phyloP scores from a whole-genome alignment of 2,797 vertebrate genomes.

The Brachyrhaphis roseni region DNA sequence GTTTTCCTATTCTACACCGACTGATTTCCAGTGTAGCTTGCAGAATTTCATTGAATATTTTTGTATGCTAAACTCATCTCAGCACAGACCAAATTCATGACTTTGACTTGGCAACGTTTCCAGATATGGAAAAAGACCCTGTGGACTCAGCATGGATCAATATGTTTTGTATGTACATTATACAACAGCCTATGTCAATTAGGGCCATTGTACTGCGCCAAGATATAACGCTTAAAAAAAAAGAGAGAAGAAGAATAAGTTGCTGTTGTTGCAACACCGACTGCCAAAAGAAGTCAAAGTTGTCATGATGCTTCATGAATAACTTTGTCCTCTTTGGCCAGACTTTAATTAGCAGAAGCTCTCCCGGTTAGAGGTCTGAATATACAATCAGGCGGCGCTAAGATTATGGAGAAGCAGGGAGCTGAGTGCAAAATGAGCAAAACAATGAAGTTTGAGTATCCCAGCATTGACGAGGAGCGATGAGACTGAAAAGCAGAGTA shows the following conservation, averaged over 20 bases:
- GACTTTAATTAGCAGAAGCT: slow-evolving; percentile 15
- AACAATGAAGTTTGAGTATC: not conserved
- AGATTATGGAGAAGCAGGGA: not conserved
- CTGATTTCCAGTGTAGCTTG: not conserved
- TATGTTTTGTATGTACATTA: not conserved
- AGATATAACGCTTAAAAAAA: not conserved
- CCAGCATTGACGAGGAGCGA: not conserved
- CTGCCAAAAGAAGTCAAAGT: slow-evolving; percentile 1
- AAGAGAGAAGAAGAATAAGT: not conserved
- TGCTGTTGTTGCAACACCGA: not conserved
- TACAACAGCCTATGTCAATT: not conserved
- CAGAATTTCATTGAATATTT: not conserved
- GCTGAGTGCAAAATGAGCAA: not conserved
- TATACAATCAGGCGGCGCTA: not conserved
- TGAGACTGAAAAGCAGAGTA: not conserved
- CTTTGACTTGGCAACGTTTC: not conserved
- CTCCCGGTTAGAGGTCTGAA: slow-evolving; percentile 12
- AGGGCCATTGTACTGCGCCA: not conserved
- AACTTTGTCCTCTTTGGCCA: not conserved
- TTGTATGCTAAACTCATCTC: not conserved
- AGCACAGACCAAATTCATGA: not conserved
- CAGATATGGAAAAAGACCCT: not conserved
- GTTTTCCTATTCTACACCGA: not conserved
- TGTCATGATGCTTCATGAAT: slow-evolving; percentile 24
- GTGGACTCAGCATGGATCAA: not conserved